Base-by-base conservation (phyloP, 2,113 vertebrate species). In the Oreocharis arfaki region DNA sequence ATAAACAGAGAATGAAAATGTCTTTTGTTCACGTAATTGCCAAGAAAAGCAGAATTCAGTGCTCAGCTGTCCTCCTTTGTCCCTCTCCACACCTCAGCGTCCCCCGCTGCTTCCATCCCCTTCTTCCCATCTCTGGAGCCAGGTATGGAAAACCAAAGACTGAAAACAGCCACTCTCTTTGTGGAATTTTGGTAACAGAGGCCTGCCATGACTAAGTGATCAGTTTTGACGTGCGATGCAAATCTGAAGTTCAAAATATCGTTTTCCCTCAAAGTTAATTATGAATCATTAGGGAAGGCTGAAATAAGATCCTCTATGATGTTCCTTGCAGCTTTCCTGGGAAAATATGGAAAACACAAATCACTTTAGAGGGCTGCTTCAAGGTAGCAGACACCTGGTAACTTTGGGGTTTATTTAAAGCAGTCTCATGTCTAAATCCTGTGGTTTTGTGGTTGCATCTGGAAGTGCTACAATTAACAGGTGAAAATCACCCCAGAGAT, bases 201-300 rank as follows among this genome's bases (percentile, higher is more conserved):
- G 26, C 90, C 73, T 2, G 1, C 4, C 44, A 7, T 7, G 52
- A 89, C 42, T 20, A 41, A 73, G 63, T 24, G 87, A 95, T 87
- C 24, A 0, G 33, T 37, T 89, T 33, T 92, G 93, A 95, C 7
- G 2, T 33, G 80, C 6, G 1, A 68, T 27, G 87, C 41, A 91
- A 81, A 95, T 87, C 81, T 42, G 57, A 68, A 56, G 55, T 68
- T 84, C 95, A 92, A 93, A 92, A 84, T 93, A 91, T 16, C 32
- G 0, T 87, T 95, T 95, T 92, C 59, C 74, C 35, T 49, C 69
- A 3, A 78, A 87, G 84, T 89, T 93, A 85, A 96, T 97, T 87
- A 91, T 79, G 91, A 95, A 93, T 87, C 94, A 95, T 95, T 92
- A 89, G 69, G 53, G 53, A 83, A 84, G 94, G 91, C 47, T 67